Conservation (phyloP, 2,113 vertebrate genomes). For the Sterna hirundo region DNA sequence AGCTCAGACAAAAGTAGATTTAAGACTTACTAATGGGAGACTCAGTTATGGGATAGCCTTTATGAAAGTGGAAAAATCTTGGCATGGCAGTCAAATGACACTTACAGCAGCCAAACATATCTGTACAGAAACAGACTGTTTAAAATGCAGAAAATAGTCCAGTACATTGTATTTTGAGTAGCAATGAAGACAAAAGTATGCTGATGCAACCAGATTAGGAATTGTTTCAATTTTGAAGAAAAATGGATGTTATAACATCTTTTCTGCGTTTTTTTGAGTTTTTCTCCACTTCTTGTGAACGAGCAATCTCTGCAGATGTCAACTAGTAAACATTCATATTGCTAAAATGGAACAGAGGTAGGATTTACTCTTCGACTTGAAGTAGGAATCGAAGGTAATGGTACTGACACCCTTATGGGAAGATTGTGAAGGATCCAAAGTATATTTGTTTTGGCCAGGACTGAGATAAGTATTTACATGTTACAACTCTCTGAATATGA, state of each 20-base stretch:
- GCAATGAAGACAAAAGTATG: neutral
- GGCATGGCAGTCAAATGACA: neutral
- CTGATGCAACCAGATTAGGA: neutral
- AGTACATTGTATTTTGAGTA: neutral
- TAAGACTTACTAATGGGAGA: neutral
- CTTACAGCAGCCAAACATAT: neutral
- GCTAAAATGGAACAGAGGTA: neutral
- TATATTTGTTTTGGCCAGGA: neutral
- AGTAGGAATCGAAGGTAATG: neutral
- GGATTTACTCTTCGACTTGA: neutral
- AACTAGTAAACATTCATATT: neutral
- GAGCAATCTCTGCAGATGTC: neutral
- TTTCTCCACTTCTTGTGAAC: neutral
- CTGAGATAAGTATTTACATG: neutral
- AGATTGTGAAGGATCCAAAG: neutral
- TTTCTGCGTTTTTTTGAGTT: neutral
- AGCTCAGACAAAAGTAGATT: constrained; percentile 7
- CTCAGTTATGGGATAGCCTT: neutral
- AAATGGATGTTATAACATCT: neutral
- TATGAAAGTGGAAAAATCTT: neutral
- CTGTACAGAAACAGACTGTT: neutral
- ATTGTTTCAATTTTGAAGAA: neutral
- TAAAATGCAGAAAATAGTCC: neutral
- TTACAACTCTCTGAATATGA: neutral
- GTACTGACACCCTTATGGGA: neutral